phyloP scores from a whole-genome alignment of 2,113 vertebrate species.

The Tenebrosternarchus preto region DNA sequence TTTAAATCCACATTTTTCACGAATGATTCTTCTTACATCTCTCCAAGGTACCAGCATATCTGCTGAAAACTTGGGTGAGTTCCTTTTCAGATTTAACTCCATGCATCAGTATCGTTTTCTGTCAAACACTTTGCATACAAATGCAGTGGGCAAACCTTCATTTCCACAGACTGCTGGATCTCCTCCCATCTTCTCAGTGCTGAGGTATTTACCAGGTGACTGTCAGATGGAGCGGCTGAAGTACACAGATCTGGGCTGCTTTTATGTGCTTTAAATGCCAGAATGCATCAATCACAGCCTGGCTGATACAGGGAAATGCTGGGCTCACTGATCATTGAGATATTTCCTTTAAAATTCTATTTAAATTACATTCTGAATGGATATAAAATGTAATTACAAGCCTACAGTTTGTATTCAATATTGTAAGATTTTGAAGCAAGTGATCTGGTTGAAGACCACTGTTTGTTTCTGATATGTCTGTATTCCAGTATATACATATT shows the following conservation, averaged over 20 bases:
- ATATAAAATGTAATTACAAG: conserved; percentile 36
- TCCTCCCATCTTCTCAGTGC: conserved; percentile 35
- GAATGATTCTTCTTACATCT: conserved; percentile 14
- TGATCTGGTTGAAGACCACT: conserved; percentile 13
- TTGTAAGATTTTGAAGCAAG: background rate
- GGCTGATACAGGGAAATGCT: conserved; percentile 35
- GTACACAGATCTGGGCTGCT: conserved; percentile 33
- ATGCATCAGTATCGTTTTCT: conserved; percentile 20
- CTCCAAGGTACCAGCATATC: background rate
- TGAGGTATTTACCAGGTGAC: conserved; percentile 44
- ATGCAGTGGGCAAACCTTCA: background rate
- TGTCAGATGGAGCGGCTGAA: conserved; percentile 28
- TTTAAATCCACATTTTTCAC: background rate
- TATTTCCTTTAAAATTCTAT: conserved; percentile 48
- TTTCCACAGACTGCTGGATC: conserved; percentile 32
- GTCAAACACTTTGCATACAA: conserved; percentile 15
- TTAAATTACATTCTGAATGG: conserved; percentile 42
- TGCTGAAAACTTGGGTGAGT: background rate
- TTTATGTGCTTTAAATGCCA: conserved; percentile 52
- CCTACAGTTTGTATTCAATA: conserved; percentile 25
- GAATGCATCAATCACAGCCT: conserved; percentile 31
- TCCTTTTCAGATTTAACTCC: conserved; percentile 8
- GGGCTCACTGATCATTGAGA: conserved; percentile 49
- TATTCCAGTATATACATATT: conserved; percentile 31
- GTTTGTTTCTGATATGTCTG: conserved; percentile 3